These are phyloP conservation scores for Listronotus oregonensis DNA, from an alignment of 1,140 invertebrate genomes.

Conservation along the genomic window DNA sequence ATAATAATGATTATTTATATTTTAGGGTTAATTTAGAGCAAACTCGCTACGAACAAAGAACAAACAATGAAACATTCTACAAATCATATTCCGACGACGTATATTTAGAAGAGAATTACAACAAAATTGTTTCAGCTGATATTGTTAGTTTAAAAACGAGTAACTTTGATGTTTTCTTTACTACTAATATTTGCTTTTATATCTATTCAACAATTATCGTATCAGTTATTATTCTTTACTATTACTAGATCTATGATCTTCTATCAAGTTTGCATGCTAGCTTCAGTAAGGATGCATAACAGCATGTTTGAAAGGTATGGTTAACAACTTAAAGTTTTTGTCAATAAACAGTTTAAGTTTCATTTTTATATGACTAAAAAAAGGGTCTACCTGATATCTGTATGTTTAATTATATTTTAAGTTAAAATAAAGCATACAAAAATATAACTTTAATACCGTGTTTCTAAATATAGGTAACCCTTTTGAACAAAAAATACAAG, in stretches of 20 bases:
- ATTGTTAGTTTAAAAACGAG: constrained; percentile 9
- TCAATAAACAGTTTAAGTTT: no score
- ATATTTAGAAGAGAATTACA: constrained; percentile 26
- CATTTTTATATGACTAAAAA: no score
- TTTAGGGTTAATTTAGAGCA: constrained; percentile 45
- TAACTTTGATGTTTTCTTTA: constrained; percentile 42
- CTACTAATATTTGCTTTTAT: constrained; percentile 49
- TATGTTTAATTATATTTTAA: no score
- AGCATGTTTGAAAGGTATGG: constrained; percentile 70
- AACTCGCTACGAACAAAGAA: constrained; percentile 16
- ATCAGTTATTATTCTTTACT: constrained; percentile 61
- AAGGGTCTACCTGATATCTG: no score
- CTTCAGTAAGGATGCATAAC: constrained; percentile 70
- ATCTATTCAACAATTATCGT: constrained; percentile 58
- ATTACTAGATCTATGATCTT: constrained; percentile 71
- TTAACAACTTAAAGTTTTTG: no score
- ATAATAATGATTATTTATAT: no score
- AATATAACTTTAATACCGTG: no score
- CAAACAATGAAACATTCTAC: constrained; percentile 30
- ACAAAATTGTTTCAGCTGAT: constrained; percentile 8
- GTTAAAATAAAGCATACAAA: no score
- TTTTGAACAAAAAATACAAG: no score
- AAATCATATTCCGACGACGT: constrained; percentile 51
- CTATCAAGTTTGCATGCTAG: constrained; percentile 74
- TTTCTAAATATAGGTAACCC: no score